Evolutionary conservation across 2,797 vertebrate genomes (phyloP).

Genomic region (Rhodeus uyekii): DNA sequence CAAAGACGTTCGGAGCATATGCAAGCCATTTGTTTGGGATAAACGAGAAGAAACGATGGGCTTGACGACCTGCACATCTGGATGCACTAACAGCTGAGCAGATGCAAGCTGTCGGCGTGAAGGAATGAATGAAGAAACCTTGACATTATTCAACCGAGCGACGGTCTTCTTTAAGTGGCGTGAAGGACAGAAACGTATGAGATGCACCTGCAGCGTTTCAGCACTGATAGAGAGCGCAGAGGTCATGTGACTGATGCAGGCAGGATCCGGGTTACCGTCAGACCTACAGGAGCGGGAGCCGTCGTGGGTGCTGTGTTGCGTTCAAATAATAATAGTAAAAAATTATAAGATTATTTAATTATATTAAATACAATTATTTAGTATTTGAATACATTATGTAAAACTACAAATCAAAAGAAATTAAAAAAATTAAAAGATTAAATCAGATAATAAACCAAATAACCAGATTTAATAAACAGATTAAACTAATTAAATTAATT

Average conservation of each 20-base stretch:
- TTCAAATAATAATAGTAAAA: too few relatives aligned
- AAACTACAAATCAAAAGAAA: neutral
- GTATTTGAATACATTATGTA: too few relatives aligned
- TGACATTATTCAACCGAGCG: neutral
- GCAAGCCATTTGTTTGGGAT: conserved; percentile 75
- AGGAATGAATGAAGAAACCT: conserved; percentile 39
- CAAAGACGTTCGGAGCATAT: conserved; percentile 66
- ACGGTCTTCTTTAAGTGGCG: neutral
- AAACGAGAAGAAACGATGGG: conserved; percentile 71
- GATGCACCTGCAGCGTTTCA: neutral
- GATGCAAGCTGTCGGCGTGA: conserved; percentile 60
- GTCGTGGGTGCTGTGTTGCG: too few relatives aligned
- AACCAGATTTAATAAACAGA: too few relatives aligned
- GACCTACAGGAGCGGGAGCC: too few relatives aligned
- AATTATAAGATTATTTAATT: too few relatives aligned
- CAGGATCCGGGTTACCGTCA: too few relatives aligned
- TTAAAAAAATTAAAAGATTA: too few relatives aligned
- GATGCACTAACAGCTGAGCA: conserved; percentile 39
- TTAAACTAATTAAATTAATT: too few relatives aligned
- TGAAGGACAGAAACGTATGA: neutral
- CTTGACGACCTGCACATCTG: conserved; percentile 68
- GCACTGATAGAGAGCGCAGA: neutral
- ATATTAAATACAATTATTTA: too few relatives aligned
- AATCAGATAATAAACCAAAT: too few relatives aligned
- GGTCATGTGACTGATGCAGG: neutral